A percentile compares a stretch with the other conserved stretches of the same genome.
phyloP scores from a whole-genome alignment of 2,113 vertebrate species.

The Chloropsis cyanopogon region DNA sequence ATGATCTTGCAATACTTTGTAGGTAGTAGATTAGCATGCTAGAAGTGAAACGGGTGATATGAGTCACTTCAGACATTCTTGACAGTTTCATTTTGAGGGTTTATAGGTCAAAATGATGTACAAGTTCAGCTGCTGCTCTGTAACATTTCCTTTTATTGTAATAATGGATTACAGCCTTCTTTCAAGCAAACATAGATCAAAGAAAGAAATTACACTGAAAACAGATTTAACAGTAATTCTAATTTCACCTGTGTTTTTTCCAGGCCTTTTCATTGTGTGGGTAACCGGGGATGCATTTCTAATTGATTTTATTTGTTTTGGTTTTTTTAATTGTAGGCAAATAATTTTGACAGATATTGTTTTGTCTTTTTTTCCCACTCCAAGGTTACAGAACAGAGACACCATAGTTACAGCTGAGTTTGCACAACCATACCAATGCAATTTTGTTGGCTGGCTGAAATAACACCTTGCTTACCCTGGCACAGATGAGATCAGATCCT shows the following conservation, averaged over 20 bases:
- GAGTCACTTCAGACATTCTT: neutral
- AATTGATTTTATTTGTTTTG: neutral
- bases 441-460: neutral
- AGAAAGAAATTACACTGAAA: neutral
- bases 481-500: neutral
- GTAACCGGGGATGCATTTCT: neutral
- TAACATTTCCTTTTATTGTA: neutral
- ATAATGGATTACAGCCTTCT: neutral
- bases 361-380: neutral
- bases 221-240: neutral
- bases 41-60: constrained; percentile 39
- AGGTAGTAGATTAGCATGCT: constrained; percentile 99
- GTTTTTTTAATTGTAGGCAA: neutral
- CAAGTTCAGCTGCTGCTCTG: neutral
- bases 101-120: neutral
- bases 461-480: neutral
- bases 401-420: neutral
- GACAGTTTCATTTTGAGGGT: neutral
- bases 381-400: neutral
- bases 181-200: neutral
- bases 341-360: neutral
- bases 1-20: constrained; percentile 92
- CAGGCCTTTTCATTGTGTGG: neutral
- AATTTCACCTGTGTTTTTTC: neutral
- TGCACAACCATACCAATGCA: neutral